Percentiles rank a stretch among this genome's conserved stretches.
phyloP scores from a whole-genome alignment of 2,113 vertebrate species.

The Sylvilagus bachmani region DNA sequence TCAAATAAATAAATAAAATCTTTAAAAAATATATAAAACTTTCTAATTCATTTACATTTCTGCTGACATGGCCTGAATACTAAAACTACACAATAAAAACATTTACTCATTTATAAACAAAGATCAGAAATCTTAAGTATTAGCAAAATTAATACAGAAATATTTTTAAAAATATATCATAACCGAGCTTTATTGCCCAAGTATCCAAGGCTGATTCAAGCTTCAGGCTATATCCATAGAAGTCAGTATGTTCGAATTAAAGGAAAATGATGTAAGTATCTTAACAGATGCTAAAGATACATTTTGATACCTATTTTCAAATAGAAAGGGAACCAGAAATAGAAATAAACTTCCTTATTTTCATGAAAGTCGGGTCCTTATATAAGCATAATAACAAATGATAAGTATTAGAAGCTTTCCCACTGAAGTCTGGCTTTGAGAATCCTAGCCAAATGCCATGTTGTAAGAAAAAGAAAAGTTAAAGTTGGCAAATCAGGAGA shows the following conservation, averaged over 20 bases:
- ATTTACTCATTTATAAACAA: neutral
- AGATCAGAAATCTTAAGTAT: neutral
- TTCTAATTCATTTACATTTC: neutral
- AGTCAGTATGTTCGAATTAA: slow-evolving; percentile 42
- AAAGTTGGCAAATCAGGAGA: neutral
- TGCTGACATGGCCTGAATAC: neutral
- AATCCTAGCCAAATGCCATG: neutral
- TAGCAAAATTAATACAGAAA: slow-evolving; percentile 23
- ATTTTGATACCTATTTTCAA: slow-evolving; percentile 7
- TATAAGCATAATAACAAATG: neutral
- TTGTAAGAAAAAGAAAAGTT: slow-evolving; percentile 12
- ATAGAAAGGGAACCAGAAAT: slow-evolving; percentile 8
- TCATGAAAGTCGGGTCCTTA: neutral
- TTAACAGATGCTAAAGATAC: slow-evolving; percentile 15
- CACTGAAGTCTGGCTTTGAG: neutral
- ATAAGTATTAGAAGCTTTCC: neutral
- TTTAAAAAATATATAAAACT: neutral
- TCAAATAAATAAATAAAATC: neutral
- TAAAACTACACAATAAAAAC: neutral
- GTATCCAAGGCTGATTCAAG: neutral
- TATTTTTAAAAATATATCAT: neutral
- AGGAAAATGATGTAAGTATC: slow-evolving; percentile 33
- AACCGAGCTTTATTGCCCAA: neutral
- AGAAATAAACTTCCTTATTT: slow-evolving; percentile 1
- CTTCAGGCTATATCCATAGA: slow-evolving; percentile 4